Conservation (phyloP, 2,888 invertebrate species). For the Melinopterus prodromus region DNA sequence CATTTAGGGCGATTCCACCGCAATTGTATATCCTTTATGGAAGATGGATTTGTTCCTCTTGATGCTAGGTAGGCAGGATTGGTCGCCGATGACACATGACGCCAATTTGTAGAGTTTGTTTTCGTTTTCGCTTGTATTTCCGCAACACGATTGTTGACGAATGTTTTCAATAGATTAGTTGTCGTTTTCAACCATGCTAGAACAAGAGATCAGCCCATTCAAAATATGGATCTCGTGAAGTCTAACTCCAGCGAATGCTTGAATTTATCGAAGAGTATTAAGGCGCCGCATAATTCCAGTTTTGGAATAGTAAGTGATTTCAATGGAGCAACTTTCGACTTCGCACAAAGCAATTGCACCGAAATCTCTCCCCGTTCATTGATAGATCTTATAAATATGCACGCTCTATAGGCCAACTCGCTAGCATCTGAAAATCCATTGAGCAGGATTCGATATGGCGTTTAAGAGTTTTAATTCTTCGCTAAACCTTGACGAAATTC, state of each 20-base stretch:
- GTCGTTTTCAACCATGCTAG: constrained; percentile 10
- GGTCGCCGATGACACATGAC: constrained; percentile 31
- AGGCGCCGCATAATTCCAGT: constrained; percentile 17
- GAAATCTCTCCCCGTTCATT: neutral
- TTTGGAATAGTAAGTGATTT: constrained; percentile 12
- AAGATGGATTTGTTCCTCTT: constrained; percentile 25
- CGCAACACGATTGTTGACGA: constrained; percentile 47
- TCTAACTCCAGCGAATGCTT: neutral
- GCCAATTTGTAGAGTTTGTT: constrained; percentile 29
- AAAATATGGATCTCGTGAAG: neutral
- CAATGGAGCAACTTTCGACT: constrained; percentile 19
- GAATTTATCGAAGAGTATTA: constrained; percentile 13
- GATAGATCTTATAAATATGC: constrained; percentile 30
- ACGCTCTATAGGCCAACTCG: constrained; percentile 35
- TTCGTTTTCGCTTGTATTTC: constrained; percentile 44
- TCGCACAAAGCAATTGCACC: neutral
- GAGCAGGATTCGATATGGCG: neutral
- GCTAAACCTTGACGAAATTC: neutral
- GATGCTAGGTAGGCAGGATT: constrained; percentile 38
- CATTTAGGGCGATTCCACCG: constrained; percentile 34
- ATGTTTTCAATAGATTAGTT: constrained; percentile 23
- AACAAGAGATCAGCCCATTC: neutral
- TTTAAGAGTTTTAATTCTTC: neutral
- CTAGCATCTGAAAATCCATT: constrained; percentile 33
- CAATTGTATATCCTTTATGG: neutral